A percentile compares a stretch with the other conserved stretches of the same genome.
These are phyloP conservation scores for Phengaris alcon DNA, from an alignment of 2,888 invertebrate species.

Conservation along the genomic window DNA sequence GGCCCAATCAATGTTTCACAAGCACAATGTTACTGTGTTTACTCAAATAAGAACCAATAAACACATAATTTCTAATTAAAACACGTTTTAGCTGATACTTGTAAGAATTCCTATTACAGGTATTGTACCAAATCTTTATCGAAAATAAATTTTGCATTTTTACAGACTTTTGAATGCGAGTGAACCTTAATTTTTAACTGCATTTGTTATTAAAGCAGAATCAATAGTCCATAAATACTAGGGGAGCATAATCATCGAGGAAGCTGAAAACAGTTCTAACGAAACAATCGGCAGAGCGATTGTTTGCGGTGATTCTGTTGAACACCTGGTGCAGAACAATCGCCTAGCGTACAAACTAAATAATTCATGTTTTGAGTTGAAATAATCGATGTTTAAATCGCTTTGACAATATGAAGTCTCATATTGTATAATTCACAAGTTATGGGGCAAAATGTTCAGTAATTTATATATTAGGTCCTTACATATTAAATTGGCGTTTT, in stretches of 20 bases:
- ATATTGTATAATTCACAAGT: not conserved
- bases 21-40: not conserved
- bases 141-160: too few relatives aligned
- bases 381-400: not conserved
- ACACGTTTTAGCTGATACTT: not conserved
- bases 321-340: constrained; percentile 10
- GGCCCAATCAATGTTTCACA: constrained; percentile 19
- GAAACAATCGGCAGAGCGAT: not conserved
- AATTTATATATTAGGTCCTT: not conserved
- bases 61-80: not conserved
- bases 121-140: too few relatives aligned
- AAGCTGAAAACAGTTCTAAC: not conserved
- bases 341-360: not conserved
- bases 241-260: not conserved
- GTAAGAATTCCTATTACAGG: too few relatives aligned
- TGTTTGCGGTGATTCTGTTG: not conserved
- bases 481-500: too few relatives aligned
- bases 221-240: constrained; percentile 1
- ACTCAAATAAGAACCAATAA: not conserved
- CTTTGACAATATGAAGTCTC: not conserved
- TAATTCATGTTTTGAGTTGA: not conserved
- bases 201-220: not conserved
- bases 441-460: not conserved
- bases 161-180: too few relatives aligned
- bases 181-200: not conserved